A percentile compares a stretch with the other conserved stretches of the same genome.
Conservation (phyloP, 2,797 vertebrate species). For the Macrochelys suwanniensis region DNA sequence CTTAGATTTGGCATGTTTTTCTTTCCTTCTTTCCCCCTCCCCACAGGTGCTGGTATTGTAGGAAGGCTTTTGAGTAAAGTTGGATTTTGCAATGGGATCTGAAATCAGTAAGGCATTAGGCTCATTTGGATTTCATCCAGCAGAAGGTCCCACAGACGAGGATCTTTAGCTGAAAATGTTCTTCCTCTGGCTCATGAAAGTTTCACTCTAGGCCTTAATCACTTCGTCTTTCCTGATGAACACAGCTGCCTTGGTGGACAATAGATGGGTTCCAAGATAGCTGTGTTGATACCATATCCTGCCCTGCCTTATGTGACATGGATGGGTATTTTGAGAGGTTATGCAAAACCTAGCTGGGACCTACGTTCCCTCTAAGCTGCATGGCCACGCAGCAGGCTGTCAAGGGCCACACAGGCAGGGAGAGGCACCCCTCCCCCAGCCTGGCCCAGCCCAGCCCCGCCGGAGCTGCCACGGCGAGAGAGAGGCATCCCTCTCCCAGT, state of each 20-base stretch:
- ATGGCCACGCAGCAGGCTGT: too few relatives aligned
- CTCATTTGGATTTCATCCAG: neutral
- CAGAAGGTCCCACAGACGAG: neutral
- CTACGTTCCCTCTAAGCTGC: too few relatives aligned
- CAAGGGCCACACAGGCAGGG: too few relatives aligned
- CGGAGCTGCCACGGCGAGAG: too few relatives aligned
- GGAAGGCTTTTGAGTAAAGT: neutral
- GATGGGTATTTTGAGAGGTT: neutral
- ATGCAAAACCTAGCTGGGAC: neutral
- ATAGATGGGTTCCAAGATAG: neutral
- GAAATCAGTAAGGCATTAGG: neutral
- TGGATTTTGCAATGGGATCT: neutral
- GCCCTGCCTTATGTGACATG: neutral
- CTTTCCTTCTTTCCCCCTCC: neutral
- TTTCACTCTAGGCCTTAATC: neutral
- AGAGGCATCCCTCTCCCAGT: too few relatives aligned
- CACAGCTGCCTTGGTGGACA: neutral
- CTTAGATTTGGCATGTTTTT: neutral
- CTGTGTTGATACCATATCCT: neutral
- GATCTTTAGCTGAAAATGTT: neutral
- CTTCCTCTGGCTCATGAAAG: neutral
- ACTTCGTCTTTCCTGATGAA: neutral
- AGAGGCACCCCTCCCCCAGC: too few relatives aligned
- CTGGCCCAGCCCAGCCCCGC: too few relatives aligned
- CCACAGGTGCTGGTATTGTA: neutral